Conservation (phyloP, 2,113 vertebrate genomes). For the Aegithalos caudatus region DNA sequence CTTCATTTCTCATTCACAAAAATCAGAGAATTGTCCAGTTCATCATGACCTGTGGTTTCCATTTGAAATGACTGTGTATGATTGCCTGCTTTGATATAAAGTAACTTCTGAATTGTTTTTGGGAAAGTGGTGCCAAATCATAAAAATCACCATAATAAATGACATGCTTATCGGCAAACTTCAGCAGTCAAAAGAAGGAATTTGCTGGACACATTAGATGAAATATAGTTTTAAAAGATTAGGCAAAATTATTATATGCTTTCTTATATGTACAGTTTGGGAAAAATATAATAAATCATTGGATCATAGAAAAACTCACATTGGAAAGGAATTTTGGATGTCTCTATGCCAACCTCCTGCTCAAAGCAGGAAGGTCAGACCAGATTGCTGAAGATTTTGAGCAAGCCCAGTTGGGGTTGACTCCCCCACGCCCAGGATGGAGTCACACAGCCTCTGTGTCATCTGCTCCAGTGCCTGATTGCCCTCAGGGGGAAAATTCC, state of each 20-base stretch:
- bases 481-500: background rate
- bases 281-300: background rate
- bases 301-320: background rate
- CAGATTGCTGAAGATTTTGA: background rate
- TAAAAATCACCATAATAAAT: slow-evolving; percentile 21
- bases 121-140: background rate
- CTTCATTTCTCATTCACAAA: slow-evolving; percentile 25
- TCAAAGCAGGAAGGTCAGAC: background rate
- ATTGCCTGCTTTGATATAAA: background rate
- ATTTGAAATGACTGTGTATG: background rate
- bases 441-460: background rate
- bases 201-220: background rate
- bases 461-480: background rate
- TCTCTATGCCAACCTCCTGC: background rate
- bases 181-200: slow-evolving; percentile 15
- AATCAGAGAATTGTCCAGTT: background rate
- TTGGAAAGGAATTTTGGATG: background rate
- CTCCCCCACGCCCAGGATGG: background rate
- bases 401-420: background rate
- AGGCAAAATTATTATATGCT: background rate
- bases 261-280: background rate
- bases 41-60: background rate
- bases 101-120: background rate
- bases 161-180: background rate
- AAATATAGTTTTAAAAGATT: background rate